phyloP scores from a whole-genome alignment of 2,797 vertebrate species.

The Sebastes iracundus region DNA sequence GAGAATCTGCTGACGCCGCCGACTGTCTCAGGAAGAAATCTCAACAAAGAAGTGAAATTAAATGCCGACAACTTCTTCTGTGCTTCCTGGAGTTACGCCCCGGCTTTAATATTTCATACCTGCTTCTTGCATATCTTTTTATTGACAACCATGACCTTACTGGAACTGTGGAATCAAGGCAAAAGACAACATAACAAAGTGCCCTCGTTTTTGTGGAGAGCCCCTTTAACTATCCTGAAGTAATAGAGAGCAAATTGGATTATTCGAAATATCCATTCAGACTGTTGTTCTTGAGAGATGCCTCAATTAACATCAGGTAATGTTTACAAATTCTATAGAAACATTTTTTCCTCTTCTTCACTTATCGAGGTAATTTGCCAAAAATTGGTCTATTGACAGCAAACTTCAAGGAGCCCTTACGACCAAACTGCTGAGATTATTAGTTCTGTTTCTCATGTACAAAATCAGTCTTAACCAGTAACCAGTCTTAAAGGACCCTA shows the following conservation, averaged over 20 bases:
- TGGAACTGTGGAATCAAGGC: constrained; percentile 18
- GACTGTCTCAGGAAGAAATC: constrained; percentile 79
- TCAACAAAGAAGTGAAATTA: constrained; percentile 82
- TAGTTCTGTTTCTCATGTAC: neutral
- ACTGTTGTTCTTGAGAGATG: neutral
- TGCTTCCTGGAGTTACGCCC: constrained; percentile 57
- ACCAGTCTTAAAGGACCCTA: too few species aligned
- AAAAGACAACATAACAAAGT: constrained; percentile 16
- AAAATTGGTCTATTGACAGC: neutral
- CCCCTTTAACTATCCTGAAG: neutral
- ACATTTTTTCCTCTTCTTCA: neutral
- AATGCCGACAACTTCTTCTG: constrained; percentile 77
- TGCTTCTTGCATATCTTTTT: constrained; percentile 39
- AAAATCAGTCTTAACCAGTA: neutral
- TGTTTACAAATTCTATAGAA: neutral
- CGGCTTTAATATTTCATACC: constrained; percentile 70
- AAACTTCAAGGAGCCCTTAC: neutral
- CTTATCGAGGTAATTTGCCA: neutral
- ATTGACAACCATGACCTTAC: constrained; percentile 42
- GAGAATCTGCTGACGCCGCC: constrained; percentile 80
- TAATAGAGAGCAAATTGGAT: neutral
- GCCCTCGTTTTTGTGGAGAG: neutral
- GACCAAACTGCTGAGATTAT: neutral
- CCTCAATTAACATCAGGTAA: neutral
- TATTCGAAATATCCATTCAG: constrained; percentile 8